Evolutionary conservation across 2,797 vertebrate species (phyloP), one percentile per base, ranked within the genome.

Genomic region (Tenualosa thibaudeaui): DNA sequence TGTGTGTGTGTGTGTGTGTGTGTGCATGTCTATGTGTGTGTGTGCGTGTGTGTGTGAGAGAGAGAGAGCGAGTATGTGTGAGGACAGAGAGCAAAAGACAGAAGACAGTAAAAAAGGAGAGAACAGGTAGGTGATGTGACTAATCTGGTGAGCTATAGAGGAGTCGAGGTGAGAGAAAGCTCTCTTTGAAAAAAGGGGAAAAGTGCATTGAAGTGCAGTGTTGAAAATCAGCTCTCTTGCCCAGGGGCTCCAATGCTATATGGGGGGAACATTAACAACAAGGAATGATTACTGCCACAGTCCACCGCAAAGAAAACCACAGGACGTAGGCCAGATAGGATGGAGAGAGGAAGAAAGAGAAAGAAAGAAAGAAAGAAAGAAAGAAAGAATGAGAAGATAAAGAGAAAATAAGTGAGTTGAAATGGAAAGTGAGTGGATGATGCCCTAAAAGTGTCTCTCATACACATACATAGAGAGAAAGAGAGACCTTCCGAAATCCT

Each of bases 131-230:
- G 92, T 94, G 92, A 94, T 94, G 93, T 93, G 92, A 94, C 93
- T 94, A 94, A 94, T 95, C 92, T 94, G 90, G 91, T 17, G 89
- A 91, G 93, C 93, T 93, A 91, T 93, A 91, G 91, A 93, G 90
- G 92, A 78, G 71, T 15, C 3, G 40, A 93, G 92, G 93, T 94
- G 90, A 93, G 91, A 93, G 92, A 91, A 92, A 92, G 88, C 90
- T 89, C 89, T 92, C 89, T 86, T 89, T 92, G 88, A 92, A 93
- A 92, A 90, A 90, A 92, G 82, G 83, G 43, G 71, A 78, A 40
- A 78, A 31, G 31, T 31, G 31, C 31, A 31, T 31, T 31, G 31
- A 78, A 87, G 88, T 82, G 82, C 87, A 83, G 85, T 85, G 86
- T 85, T 87, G 87, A 87, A 87, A 91, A 88, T 89, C 78, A 83